Base-by-base conservation (phyloP, 2,797 vertebrate species). In the Sphenopsis melanotis region DNA sequence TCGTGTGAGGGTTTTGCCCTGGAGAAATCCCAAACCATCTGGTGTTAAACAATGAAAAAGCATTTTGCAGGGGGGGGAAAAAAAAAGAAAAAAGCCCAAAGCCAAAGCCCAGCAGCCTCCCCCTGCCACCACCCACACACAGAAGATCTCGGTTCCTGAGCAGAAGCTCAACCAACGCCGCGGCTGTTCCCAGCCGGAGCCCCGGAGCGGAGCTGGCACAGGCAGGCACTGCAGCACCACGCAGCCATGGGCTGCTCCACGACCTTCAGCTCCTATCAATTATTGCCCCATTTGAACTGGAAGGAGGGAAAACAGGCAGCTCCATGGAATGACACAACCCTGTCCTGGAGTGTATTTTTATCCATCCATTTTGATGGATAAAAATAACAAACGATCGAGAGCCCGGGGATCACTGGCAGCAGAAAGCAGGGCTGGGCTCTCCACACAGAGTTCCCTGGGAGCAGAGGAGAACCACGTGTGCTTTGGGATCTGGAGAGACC, bases 171-270 rank as follows among this genome's bases (percentile, higher is more conserved):
- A 95, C 77, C 88, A 76, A 76, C 52, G 16, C 37, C 4, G 1
- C 0, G 27, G 89, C 89, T 85, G 84, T 6, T 95, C 92, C 84
- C 87, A 89, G 92, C 89, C 36, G 36, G 78, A 95, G 92, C 87
- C 87, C 76, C 1, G 7, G 87, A 11, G 76, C 49, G 37, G 84
- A 92, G 94, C 92, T 95, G 95, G 95, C 94, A 92, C 59, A 64
- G 87, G 70, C 88, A 86, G 15, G 2, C 93, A 88, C 60, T 91
- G 94, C 94, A 92, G 95, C 89, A 94, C 41, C 74, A 8, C 41
- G 9, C 32, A 52, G 81, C 36, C 95, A 76, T 0, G 11, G 89
- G 87, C 82, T 76, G 64, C 76, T 82, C 84, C 91, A 60, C 2
- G 55, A 92, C 96, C 95, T 90, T 94, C 72, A 93, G 89, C 9